Evolutionary conservation across 2,888 invertebrate genomes (phyloP).

Genomic region (Ornithoptera alexandrae): DNA sequence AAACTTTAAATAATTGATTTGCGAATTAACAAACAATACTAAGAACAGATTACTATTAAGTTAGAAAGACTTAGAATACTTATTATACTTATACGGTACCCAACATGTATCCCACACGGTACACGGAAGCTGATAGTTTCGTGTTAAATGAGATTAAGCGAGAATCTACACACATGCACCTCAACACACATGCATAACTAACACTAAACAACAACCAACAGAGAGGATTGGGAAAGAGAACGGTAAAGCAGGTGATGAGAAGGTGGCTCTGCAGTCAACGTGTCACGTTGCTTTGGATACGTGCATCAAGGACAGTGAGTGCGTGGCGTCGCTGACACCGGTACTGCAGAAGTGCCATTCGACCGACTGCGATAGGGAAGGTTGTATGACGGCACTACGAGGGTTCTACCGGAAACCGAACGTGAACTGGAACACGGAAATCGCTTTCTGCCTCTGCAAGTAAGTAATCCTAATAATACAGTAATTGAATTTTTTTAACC

Average conservation of each 20-base stretch:
- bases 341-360: slow-evolving; percentile 90
- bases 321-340: slow-evolving; percentile 89
- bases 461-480: slow-evolving; percentile 69
- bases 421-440: slow-evolving; percentile 91
- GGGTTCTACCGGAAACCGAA: slow-evolving; percentile 91
- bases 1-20: no score
- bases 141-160: not conserved
- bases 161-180: slow-evolving; percentile 14
- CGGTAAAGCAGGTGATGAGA: slow-evolving; percentile 77
- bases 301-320: slow-evolving; percentile 90
- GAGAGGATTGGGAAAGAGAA: slow-evolving; percentile 78
- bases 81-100: no score
- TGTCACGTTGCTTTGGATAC: slow-evolving; percentile 91
- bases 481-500: not conserved
- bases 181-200: slow-evolving; percentile 43
- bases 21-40: no score
- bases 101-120: slow-evolving; percentile 14
- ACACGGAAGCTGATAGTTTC: slow-evolving; percentile 18
- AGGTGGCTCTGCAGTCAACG: slow-evolving; percentile 87
- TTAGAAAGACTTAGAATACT: slow-evolving; percentile 11
- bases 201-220: slow-evolving; percentile 63
- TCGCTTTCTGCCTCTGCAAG: slow-evolving; percentile 96
- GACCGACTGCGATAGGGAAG: slow-evolving; percentile 87
- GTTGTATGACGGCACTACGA: slow-evolving; percentile 92
- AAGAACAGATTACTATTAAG: not conserved